Conservation (phyloP, 2,888 invertebrate genomes). For the Rhaphigaster nebulosa region DNA sequence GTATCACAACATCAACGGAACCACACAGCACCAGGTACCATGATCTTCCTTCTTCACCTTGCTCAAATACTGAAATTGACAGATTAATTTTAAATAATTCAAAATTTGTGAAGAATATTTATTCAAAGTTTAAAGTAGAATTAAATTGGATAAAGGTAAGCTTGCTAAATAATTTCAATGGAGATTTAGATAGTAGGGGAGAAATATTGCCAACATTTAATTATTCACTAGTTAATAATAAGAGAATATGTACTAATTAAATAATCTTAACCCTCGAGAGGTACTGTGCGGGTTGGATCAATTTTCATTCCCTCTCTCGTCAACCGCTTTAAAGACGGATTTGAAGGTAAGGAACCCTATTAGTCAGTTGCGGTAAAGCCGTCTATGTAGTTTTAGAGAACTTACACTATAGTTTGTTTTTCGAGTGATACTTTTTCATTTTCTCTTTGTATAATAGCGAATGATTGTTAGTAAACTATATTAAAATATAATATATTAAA, state of each 20-base stretch:
- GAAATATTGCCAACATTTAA: not conserved
- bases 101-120: not conserved
- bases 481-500: too few relatives aligned
- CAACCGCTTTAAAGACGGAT: too few relatives aligned
- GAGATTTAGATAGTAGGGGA: not conserved
- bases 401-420: too few relatives aligned
- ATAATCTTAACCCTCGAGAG: not conserved
- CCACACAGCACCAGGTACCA: constrained; percentile 89
- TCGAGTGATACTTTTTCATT: too few relatives aligned
- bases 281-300: too few relatives aligned
- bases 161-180: not conserved
- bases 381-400: too few relatives aligned
- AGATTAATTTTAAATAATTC: not conserved
- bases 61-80: constrained; percentile 78
- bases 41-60: constrained; percentile 86
- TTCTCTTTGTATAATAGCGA: too few relatives aligned
- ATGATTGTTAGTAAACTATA: too few relatives aligned
- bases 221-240: not conserved
- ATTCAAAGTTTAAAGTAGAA: not conserved
- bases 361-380: too few relatives aligned
- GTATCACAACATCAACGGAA: constrained; percentile 86
- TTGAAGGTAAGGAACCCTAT: too few relatives aligned
- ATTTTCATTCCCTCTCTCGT: too few relatives aligned
- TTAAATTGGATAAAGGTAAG: not conserved
- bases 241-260: not conserved